A percentile compares a stretch with the other conserved stretches of the same genome.
Conservation (phyloP, 2,888 invertebrate genomes). For the Leptura quadrifasciata region DNA sequence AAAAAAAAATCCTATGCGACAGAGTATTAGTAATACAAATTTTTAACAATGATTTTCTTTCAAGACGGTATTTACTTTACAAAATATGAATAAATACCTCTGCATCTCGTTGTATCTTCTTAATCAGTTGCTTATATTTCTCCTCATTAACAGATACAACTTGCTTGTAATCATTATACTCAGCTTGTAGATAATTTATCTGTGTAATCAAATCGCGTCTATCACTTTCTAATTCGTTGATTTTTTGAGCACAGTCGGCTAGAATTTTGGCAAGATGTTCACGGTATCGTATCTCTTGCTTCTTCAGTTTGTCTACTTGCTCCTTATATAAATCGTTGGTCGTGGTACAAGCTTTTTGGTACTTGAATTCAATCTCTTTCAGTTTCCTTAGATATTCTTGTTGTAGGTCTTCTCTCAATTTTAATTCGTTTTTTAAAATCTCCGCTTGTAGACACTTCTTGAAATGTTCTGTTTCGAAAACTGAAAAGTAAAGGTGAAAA, state of each 20-base stretch:
- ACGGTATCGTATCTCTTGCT: constrained; percentile 62
- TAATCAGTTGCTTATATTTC: constrained; percentile 50
- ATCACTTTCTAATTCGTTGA: constrained; percentile 59
- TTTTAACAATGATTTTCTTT: background rate
- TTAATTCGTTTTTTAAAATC: constrained; percentile 61
- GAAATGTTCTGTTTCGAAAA: constrained; percentile 20
- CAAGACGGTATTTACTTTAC: background rate
- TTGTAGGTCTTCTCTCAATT: constrained; percentile 63
- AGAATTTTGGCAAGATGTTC: constrained; percentile 61
- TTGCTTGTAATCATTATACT: constrained; percentile 53
- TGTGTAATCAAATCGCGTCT: constrained; percentile 55
- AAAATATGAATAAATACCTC: constrained; percentile 48
- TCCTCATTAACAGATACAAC: constrained; percentile 47
- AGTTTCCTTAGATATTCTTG: constrained; percentile 62
- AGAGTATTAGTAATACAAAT: background rate
- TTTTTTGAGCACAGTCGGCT: constrained; percentile 62
- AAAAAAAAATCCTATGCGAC: too few species aligned
- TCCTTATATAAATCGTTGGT: constrained; percentile 57
- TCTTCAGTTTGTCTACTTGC: constrained; percentile 60
- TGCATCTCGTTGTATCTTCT: constrained; percentile 51
- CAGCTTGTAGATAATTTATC: constrained; percentile 50
- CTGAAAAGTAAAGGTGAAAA: constrained; percentile 43
- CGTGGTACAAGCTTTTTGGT: constrained; percentile 57
- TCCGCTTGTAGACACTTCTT: constrained; percentile 50
- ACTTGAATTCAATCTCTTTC: constrained; percentile 63